A percentile compares a stretch with the other conserved stretches of the same genome.
Evolutionary conservation across 1,140 invertebrate species (phyloP).

Genomic region (Lordiphosa collinella): DNA sequence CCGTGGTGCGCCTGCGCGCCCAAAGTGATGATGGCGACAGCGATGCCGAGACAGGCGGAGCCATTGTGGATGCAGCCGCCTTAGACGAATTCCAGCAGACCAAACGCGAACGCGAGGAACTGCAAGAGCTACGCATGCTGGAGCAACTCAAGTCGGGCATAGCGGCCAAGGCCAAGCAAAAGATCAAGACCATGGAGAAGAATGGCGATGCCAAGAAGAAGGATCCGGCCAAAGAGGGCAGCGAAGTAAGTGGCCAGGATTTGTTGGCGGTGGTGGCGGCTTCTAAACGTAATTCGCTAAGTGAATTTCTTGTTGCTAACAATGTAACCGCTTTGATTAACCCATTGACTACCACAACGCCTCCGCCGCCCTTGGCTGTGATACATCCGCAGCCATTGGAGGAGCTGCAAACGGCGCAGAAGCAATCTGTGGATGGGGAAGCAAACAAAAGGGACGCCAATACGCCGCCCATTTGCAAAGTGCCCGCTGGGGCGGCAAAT

Average conservation of each 20-base stretch:
- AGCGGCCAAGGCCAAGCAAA: slow-evolving; percentile 84
- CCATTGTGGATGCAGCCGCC: slow-evolving; percentile 25
- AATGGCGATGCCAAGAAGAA: slow-evolving; percentile 66
- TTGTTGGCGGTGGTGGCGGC: slow-evolving; percentile 21
- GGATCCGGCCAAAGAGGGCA: slow-evolving; percentile 34
- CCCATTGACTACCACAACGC: slow-evolving; percentile 41
- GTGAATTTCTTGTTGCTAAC: slow-evolving; percentile 78
- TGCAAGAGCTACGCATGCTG: slow-evolving; percentile 83
- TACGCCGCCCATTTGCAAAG: slow-evolving; percentile 63
- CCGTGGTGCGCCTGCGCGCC: slow-evolving; percentile 83
- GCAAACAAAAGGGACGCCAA: slow-evolving; percentile 40
- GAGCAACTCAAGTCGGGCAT: slow-evolving; percentile 83
- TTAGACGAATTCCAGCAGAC: slow-evolving; percentile 80
- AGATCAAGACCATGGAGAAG: slow-evolving; percentile 80
- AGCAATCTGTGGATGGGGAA: slow-evolving; percentile 25
- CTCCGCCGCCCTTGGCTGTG: slow-evolving; percentile 22
- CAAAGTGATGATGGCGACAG: slow-evolving; percentile 82
- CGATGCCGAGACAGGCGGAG: slow-evolving; percentile 70
- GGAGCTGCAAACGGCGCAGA: neutral
- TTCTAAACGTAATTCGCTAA: slow-evolving; percentile 75
- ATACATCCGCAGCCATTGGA: slow-evolving; percentile 32
- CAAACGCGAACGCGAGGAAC: slow-evolving; percentile 51
- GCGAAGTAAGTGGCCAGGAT: slow-evolving; percentile 66
- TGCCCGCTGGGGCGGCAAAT: slow-evolving; percentile 57
- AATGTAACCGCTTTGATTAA: slow-evolving; percentile 74